Evolutionary conservation across 2,113 vertebrate species (phyloP).

Genomic region (Ovibos moschatus): DNA sequence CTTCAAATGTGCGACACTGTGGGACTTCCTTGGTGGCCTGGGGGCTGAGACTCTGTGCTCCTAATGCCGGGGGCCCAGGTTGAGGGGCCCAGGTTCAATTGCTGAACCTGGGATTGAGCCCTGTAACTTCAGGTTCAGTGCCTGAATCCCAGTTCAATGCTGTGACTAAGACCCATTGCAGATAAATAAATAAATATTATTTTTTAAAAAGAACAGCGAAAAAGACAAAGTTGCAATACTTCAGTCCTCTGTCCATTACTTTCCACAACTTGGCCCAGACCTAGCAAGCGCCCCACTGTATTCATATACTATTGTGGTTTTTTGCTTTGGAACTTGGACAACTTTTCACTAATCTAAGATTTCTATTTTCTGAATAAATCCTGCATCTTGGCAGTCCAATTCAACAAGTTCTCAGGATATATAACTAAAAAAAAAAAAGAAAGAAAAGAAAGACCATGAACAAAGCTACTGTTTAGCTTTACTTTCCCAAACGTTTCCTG

Average conservation of each 20-base stretch:
- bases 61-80: neutral
- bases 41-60: neutral
- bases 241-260: neutral
- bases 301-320: neutral
- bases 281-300: neutral
- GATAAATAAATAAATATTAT: neutral
- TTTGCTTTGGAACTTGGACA: neutral
- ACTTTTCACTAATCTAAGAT: neutral
- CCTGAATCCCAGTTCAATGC: neutral
- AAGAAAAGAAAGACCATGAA: neutral
- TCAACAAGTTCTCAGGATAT: neutral
- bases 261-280: neutral
- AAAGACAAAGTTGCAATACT: neutral
- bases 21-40: rapidly evolving
- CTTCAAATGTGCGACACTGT: rapidly evolving
- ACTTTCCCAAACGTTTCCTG: neutral
- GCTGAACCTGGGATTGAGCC: neutral
- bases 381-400: neutral
- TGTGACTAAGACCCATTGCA: neutral
- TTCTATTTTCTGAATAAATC: neutral
- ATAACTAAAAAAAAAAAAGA: neutral
- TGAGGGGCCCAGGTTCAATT: neutral
- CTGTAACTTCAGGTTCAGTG: neutral
- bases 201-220: neutral
- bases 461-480: neutral